phyloP scores from a whole-genome alignment of 2,888 invertebrate species.

The Stenodema calcarata region DNA sequence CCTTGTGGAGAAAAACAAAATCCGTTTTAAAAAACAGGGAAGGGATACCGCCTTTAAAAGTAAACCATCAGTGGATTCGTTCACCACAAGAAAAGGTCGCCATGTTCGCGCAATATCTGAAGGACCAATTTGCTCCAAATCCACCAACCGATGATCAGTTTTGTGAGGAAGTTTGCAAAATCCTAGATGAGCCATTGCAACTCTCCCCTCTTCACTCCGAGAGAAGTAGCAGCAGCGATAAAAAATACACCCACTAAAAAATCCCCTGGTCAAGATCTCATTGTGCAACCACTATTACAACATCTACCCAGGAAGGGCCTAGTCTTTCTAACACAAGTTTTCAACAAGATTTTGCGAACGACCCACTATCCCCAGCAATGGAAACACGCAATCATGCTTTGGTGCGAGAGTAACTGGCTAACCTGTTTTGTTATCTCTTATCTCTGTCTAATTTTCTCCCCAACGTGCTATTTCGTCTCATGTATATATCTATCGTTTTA shows the following conservation, averaged over 20 bases:
- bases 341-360: not conserved
- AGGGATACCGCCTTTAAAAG: not conserved
- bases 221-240: not conserved
- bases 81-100: not conserved
- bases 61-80: not conserved
- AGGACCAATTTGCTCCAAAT: not conserved
- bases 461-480: no score
- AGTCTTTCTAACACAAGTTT: no score
- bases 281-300: no score
- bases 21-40: not conserved
- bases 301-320: no score
- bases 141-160: not conserved
- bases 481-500: no score
- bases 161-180: not conserved
- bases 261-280: no score
- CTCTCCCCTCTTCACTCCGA: not conserved
- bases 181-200: not conserved
- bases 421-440: no score
- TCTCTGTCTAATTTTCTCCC: no score
- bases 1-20: conserved; percentile 8
- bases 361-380: not conserved
- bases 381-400: conserved; percentile 7
- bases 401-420: no score
- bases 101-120: not conserved
- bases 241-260: conserved; percentile 2